Evolutionary conservation across 2,797 vertebrate species (phyloP).

Genomic region (Crocodylus rhombifer): DNA sequence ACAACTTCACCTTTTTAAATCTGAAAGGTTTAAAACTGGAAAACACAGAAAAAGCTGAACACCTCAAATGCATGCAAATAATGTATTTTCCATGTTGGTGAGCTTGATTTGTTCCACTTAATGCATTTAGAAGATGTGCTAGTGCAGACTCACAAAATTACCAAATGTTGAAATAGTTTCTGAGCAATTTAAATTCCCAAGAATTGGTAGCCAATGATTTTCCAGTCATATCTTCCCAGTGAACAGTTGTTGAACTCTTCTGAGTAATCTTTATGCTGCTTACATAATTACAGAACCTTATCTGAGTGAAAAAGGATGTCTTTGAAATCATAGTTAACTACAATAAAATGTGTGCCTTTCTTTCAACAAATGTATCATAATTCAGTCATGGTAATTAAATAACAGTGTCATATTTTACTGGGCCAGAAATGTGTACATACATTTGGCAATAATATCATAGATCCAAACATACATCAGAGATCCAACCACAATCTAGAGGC

Average conservation of each 20-base stretch:
- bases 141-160: neutral
- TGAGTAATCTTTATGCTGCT: no score
- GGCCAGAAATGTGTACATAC: neutral
- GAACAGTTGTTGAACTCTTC: no score
- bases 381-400: neutral
- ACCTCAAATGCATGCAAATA: neutral
- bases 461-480: neutral
- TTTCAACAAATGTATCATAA: neutral
- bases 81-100: neutral
- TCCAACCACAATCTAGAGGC: neutral
- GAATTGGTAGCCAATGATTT: no score
- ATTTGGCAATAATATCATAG: neutral
- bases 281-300: no score
- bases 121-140: neutral
- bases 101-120: neutral
- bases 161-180: neutral
- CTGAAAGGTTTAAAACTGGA: neutral
- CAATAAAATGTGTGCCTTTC: neutral
- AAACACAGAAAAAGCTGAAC: neutral
- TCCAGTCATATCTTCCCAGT: no score
- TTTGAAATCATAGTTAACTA: neutral
- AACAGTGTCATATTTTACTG: neutral
- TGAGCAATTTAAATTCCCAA: neutral
- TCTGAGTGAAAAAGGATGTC: no score
- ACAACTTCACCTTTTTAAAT: neutral